Evolutionary conservation across 1,140 invertebrate species (phyloP), one percentile per base, ranked within the genome.

Genomic region (Drosophila orena): DNA sequence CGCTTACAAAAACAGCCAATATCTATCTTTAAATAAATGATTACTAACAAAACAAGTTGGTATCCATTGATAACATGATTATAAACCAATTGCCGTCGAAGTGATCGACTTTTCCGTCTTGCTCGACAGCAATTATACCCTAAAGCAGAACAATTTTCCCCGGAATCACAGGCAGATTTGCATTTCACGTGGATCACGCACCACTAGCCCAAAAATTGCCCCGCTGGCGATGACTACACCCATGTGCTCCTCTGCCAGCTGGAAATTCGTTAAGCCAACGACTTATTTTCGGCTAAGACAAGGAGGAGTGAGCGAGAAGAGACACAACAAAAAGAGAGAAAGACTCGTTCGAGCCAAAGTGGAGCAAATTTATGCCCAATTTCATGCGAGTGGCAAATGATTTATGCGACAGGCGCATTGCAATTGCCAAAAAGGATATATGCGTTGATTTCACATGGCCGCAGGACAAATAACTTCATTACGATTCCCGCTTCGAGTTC

Each of bases 321-420:
- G 6, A 17, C 7, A 10, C 7, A 42, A 11, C 17, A 37, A 3
- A 15, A 20, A 60, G 35, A 40, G 34, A 14, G 8, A 20, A 12
- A 42, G 38, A 69, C 52, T 57, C 52, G 58, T 77, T 68, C 43
- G 42, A 43, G 60, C 71, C 84, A 89, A 89, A 89, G 84, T 89
- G 84, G 84, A 89, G 84, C 84, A 89, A 89, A 89, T 89, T 89
- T 89, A 89, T 89, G 84, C 84, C 79, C 84, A 89, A 89, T 89
- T 89, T 89, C 84, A 89, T 89, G 84, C 84, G 84, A 89, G 77
- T 89, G 79, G 79, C 79, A 84, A 89, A 89, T 89, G 84, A 89
- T 89, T 89, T 89, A 89, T 89, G 84, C 84, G 84, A 89, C 84
- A 89, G 84, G 76, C 71, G 73, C 73, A 77, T 83, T 88, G 84